Percentiles rank a stretch among this genome's conserved stretches.
These are phyloP conservation scores for Botia kubotai DNA, from an alignment of 2,797 vertebrate genomes.

Conservation along the genomic window DNA sequence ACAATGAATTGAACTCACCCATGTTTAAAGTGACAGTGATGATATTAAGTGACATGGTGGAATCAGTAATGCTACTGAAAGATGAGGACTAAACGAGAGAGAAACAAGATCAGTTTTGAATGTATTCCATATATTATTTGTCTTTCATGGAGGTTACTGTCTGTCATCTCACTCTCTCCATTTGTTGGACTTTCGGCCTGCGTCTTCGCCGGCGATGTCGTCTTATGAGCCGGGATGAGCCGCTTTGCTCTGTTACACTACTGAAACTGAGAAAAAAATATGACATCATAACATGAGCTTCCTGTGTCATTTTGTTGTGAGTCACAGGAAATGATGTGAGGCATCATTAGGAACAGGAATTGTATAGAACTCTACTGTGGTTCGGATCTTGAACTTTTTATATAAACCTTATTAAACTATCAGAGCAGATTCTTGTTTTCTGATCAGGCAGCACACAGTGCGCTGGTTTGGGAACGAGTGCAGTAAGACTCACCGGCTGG, in stretches of 20 bases:
- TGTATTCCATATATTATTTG: not conserved
- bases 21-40: slow-evolving; percentile 98
- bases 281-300: not conserved
- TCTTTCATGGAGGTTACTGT: not conserved
- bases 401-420: not conserved
- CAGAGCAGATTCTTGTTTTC: not conserved
- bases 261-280: slow-evolving; percentile 79
- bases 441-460: not conserved
- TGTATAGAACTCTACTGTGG: too few relatives aligned
- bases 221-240: slow-evolving; percentile 93
- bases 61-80: slow-evolving; percentile 98
- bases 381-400: not conserved
- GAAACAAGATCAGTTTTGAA: not conserved
- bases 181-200: slow-evolving; percentile 93
- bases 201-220: slow-evolving; percentile 92
- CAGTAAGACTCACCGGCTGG: slow-evolving; percentile 87
- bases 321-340: not conserved
- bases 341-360: too few relatives aligned
- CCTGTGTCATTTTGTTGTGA: not conserved
- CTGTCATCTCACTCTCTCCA: slow-evolving; percentile 85
- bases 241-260: slow-evolving; percentile 97
- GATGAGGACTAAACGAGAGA: slow-evolving; percentile 86
- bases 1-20: slow-evolving; percentile 82
- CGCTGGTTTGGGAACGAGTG: slow-evolving; percentile 4
- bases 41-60: slow-evolving; percentile 98